These are phyloP conservation scores for Drosophila leonis DNA, from an alignment of 2,888 invertebrate genomes.

Conservation along the genomic window DNA sequence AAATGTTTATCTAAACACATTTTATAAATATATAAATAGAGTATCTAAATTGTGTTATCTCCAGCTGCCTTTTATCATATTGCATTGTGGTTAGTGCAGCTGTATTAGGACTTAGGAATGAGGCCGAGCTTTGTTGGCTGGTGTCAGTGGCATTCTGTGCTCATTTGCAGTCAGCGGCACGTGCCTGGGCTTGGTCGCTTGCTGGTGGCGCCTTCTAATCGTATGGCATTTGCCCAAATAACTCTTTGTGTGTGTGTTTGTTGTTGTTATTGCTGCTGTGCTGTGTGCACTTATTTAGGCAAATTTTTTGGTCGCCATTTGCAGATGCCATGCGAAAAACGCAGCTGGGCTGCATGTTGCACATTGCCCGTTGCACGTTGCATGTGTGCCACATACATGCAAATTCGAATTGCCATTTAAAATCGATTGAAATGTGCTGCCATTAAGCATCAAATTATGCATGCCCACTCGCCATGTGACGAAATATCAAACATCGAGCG, in stretches of 20 bases:
- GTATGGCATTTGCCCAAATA: conserved; percentile 27
- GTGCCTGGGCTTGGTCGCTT: conserved; percentile 26
- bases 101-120: background rate
- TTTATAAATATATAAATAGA: background rate
- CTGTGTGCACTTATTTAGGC: conserved; percentile 16
- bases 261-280: background rate
- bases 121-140: conserved; percentile 1
- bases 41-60: background rate
- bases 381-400: conserved; percentile 42
- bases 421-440: conserved; percentile 65
- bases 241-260: conserved; percentile 13
- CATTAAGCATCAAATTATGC: conserved; percentile 77
- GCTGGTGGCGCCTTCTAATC: conserved; percentile 33
- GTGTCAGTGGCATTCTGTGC: conserved; percentile 58
- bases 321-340: conserved; percentile 10
- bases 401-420: conserved; percentile 48
- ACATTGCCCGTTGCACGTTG: background rate
- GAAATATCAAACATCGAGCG: conserved; percentile 45
- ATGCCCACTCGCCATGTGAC: conserved; percentile 76
- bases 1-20: too few species aligned
- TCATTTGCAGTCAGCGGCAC: conserved; percentile 60
- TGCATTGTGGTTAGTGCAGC: conserved; percentile 9
- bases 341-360: conserved; percentile 19
- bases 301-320: conserved; percentile 19
- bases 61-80: background rate